Base-by-base conservation (phyloP, 2,113 vertebrate species). In the Platichthys stellatus region DNA sequence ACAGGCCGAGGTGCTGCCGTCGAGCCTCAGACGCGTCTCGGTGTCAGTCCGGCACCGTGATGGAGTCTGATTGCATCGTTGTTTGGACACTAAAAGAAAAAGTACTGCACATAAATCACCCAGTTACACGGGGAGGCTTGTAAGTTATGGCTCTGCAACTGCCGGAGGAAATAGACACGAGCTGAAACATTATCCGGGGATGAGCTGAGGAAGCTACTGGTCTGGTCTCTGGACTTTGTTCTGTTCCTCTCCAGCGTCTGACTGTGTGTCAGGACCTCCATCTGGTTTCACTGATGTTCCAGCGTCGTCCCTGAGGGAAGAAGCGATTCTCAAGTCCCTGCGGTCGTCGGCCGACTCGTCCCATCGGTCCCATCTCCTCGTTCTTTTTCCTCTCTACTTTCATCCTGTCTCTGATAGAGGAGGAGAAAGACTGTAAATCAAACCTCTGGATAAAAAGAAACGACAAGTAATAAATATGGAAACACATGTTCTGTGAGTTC, bases 211-310 rank as follows among this genome's bases (percentile, higher is more conserved):
- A 76, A 66, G 70, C 31, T 13, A 3, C 28, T 60, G 31, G 3
- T 60, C 15, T 65, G 12, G 28, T 82, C 47, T 60, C 31, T 60
- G 7, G 24, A 65, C 53, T 43, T 45, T 51, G 2, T 70, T 53
- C 6, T 66, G 13, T 40, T 53, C 43, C 15, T 12, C 38, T 60
- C 59, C 47, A 31, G 13, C 4, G 0, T 45, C 26, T 74, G 17
- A 70, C 57, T 54, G 56, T 20, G 72, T 59, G 51, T 84, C 71
- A 54, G 26, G 74, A 76, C 68, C 58, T 54, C 54, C 73, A 76
- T 81, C 80, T 87, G 89, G 71, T 88, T 88, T 85, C 72, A 69
- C 58, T 20, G 63, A 83, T 79, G 63, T 84, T 79, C 47, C 13
- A 28, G 57, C 4, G 5, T 49, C 45, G 13, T 45, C 43, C 1